These are phyloP conservation scores for Prochilodus magdalenae DNA, from an alignment of 2,113 vertebrate species.

Conservation along the genomic window DNA sequence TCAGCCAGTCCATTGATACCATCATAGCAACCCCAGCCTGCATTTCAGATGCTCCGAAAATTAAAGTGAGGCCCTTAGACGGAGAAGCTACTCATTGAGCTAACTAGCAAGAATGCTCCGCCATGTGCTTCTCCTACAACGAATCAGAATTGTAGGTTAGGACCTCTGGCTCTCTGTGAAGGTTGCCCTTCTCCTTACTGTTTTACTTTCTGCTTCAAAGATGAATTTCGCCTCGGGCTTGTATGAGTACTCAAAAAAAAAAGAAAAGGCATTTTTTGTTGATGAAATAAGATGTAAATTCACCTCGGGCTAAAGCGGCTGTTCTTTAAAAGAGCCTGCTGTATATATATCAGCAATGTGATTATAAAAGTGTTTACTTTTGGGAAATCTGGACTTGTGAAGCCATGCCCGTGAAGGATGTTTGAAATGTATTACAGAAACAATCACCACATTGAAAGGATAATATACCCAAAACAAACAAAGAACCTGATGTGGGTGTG, in stretches of 20 bases:
- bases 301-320: constrained; percentile 25
- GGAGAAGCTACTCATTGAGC: constrained; percentile 12
- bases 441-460: constrained; percentile 47
- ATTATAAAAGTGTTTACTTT: constrained; percentile 37
- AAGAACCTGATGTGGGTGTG: constrained; percentile 5
- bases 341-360: constrained; percentile 38
- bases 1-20: constrained; percentile 30
- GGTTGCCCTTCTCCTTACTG: constrained; percentile 13
- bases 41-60: neutral
- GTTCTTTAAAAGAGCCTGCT: constrained; percentile 25
- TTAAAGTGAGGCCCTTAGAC: neutral
- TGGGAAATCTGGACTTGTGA: constrained; percentile 31
- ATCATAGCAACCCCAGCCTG: constrained; percentile 4
- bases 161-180: constrained; percentile 27
- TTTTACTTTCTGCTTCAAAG: constrained; percentile 27
- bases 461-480: constrained; percentile 37
- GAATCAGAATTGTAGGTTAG: constrained; percentile 11
- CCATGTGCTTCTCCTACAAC: neutral
- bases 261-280: constrained; percentile 7
- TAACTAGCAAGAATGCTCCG: neutral
- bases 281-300: constrained; percentile 34
- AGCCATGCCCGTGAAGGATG: constrained; percentile 22
- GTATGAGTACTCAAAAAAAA: neutral
- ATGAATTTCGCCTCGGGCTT: constrained; percentile 6
- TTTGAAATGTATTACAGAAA: constrained; percentile 42